phyloP scores from a whole-genome alignment of 2,113 vertebrate genomes.

The Platycercus adscitus region DNA sequence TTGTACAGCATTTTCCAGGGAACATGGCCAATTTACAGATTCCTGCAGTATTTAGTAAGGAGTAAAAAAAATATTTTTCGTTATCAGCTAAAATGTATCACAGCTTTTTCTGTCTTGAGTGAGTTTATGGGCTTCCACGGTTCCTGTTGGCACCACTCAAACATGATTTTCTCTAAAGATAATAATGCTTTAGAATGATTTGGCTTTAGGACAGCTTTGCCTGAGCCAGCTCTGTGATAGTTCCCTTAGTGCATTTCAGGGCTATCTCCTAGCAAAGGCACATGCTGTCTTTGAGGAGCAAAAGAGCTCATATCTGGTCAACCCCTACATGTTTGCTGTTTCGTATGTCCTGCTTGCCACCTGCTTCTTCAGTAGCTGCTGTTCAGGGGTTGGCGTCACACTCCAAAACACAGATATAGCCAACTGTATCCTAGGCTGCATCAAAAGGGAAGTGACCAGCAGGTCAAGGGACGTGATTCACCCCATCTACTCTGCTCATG shows the following conservation, averaged over 20 bases:
- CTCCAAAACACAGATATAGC: not conserved
- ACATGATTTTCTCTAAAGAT: not conserved
- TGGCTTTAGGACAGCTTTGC: not conserved
- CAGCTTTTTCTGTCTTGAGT: not conserved
- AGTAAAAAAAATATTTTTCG: not conserved
- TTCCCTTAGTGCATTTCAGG: not conserved
- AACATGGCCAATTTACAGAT: not conserved
- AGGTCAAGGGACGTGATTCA: not conserved
- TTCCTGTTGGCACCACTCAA: not conserved
- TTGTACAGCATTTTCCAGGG: not conserved
- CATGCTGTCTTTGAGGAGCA: fast-evolving
- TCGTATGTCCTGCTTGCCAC: not conserved
- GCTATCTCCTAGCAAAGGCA: fast-evolving
- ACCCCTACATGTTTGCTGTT: fast-evolving
- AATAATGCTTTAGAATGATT: not conserved
- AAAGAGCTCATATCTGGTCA: fast-evolving
- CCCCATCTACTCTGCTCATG: not conserved
- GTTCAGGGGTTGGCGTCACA: not conserved
- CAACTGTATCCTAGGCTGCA: not conserved
- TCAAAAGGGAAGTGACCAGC: not conserved
- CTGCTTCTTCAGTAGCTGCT: not conserved
- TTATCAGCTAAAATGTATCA: not conserved
- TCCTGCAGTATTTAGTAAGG: not conserved
- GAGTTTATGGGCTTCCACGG: not conserved
- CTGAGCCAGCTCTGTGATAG: not conserved